Evolutionary conservation across 2,888 invertebrate species (phyloP).

Genomic region (Lepeophtheirus nordmannii): DNA sequence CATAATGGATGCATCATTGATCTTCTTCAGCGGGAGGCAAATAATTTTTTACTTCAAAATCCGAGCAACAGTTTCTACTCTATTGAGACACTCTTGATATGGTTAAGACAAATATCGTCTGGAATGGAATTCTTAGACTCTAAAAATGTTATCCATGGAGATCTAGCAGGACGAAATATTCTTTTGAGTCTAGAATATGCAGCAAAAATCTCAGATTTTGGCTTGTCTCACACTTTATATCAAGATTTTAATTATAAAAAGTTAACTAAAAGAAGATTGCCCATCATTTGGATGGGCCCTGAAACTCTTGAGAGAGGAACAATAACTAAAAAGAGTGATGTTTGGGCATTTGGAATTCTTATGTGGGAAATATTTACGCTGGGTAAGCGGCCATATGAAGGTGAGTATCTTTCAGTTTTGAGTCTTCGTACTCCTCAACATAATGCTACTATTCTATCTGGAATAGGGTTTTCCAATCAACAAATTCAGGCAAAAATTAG

Average conservation of each 20-base stretch:
- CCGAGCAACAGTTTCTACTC: neutral
- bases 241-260: neutral
- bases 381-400: neutral
- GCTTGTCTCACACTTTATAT: neutral
- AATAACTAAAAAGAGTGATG: neutral
- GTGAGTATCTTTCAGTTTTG: neutral
- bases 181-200: neutral
- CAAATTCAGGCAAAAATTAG: neutral
- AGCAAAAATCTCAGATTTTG: neutral
- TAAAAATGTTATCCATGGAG: neutral
- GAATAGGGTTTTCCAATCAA: neutral
- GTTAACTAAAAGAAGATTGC: neutral
- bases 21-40: neutral
- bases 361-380: neutral
- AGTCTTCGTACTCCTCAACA: neutral
- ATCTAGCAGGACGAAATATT: neutral
- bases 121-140: neutral
- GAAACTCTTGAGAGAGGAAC: neutral
- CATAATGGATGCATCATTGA: conserved; percentile 1
- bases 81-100: neutral
- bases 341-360: neutral
- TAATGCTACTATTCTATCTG: neutral
- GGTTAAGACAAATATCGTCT: neutral
- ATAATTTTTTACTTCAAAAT: neutral
- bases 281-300: neutral